These are phyloP conservation scores for Cladorhizidae sp. DNA, from an alignment of 37 sponge, comb jelly and placozoan genomes.

Conservation along the genomic window DNA sequence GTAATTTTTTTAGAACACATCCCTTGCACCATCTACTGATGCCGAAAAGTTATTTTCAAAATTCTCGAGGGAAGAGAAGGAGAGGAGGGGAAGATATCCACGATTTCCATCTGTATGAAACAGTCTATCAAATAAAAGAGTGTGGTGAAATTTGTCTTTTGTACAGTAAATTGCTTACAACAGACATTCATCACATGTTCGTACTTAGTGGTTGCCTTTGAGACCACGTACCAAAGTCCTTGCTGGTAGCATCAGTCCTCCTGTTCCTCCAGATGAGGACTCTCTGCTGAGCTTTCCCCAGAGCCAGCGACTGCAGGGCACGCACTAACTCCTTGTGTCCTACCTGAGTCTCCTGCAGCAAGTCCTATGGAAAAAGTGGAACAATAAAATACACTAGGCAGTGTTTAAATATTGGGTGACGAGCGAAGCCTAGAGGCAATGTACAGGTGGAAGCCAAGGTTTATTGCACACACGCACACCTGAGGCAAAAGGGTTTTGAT, in stretches of 20 bases:
- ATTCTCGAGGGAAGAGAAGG: too few species aligned
- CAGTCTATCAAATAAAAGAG: too few species aligned
- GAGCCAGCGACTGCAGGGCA: conserved; percentile 91
- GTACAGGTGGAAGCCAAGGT: background rate
- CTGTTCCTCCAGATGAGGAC: conserved; percentile 63
- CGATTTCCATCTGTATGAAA: too few species aligned
- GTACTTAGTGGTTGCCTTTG: background rate
- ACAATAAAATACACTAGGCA: background rate
- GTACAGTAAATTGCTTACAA: too few species aligned
- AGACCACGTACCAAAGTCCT: conserved; percentile 56
- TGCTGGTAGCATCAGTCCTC: conserved; percentile 22
- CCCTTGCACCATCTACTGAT: too few species aligned
- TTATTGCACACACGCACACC: background rate
- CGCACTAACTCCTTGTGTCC: conserved; percentile 86
- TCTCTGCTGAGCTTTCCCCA: conserved; percentile 86
- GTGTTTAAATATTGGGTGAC: too few species aligned
- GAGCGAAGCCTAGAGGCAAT: background rate
- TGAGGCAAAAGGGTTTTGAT: background rate
- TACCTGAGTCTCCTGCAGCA: conserved; percentile 75
- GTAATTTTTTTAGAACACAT: too few species aligned
- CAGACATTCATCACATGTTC: too few species aligned
- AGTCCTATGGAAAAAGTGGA: conserved; percentile 17
- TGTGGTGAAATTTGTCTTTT: too few species aligned
- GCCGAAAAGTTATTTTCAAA: too few species aligned
- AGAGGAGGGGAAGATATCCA: too few species aligned